Evolutionary conservation across 2,797 vertebrate species (phyloP), one percentile per base, ranked within the genome.

Genomic region (Lateolabrax maculatus): DNA sequence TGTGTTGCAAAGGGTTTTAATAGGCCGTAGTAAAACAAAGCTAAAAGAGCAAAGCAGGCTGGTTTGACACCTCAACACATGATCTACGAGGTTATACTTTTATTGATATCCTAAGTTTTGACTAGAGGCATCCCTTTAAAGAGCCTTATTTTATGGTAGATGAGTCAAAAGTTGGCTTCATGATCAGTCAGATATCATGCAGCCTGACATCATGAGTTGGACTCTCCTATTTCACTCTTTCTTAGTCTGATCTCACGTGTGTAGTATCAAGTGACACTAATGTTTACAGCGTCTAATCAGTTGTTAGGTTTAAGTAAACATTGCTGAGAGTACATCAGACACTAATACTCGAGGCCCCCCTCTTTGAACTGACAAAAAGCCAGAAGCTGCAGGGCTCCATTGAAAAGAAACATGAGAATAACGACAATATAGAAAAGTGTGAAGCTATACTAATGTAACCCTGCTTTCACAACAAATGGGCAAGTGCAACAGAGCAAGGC

Each of bases 171-270:
- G 39, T 52, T 83, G 72, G 75, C 69, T 49, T 82, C 31, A 9
- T 27, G 43, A 61, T 39, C 34, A 52, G 55, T 52, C 69, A 57
- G 53, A 79, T 77, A 64, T 79, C 85, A 55, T 75, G 25, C 51
- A 76, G 76, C 48, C 58, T 87, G 71, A 88, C 55, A 29, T 81
- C 77, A 85, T 52, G 52, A 63, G 72, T 81, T 56, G 66, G 49
- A 37, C 68, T 79, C 52, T 79, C 41, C 41, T 61, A 67, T 68
- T 67, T 84, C 74, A 73, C 71, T 81, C 41, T 71, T 85, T 81
- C 71, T 51, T 77, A 91, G 90, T 93, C 90, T 93, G 92, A 93
- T 84, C 87, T 94, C 91, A 93, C 56, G 3, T 65, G 41, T 23
- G 16, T 21, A 5, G 86, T 84, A 87, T 94, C 86, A 67, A 81